phyloP scores from a whole-genome alignment of 1,140 invertebrate species.

The Atopsyche davidsoni region DNA sequence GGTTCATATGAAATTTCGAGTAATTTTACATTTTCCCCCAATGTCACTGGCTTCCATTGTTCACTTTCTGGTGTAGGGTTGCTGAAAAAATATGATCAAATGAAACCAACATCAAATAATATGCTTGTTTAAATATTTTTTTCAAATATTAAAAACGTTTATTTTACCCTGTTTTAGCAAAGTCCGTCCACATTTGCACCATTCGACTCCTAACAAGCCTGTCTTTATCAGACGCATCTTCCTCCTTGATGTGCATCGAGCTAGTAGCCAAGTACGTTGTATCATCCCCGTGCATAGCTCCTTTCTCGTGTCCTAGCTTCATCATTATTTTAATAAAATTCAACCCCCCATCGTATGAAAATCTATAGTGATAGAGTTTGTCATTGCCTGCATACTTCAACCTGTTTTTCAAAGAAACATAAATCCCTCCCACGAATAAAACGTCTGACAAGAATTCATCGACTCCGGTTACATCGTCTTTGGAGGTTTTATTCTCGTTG shows the following conservation, averaged over 20 bases:
- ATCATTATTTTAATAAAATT: conserved; percentile 39
- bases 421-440: conserved; percentile 40
- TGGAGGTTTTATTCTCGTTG: conserved; percentile 31
- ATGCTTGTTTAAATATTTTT: too few relatives aligned
- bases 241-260: conserved; percentile 28
- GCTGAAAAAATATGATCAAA: too few relatives aligned
- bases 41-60: too few relatives aligned
- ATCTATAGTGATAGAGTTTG: conserved; percentile 42
- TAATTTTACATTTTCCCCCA: too few relatives aligned
- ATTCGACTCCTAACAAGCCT: conserved; percentile 37
- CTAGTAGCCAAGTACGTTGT: conserved; percentile 37
- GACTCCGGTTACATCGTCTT: conserved; percentile 35
- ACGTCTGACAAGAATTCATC: conserved; percentile 41
- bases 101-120: too few relatives aligned
- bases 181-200: conserved; percentile 47
- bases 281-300: conserved; percentile 42
- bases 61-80: too few relatives aligned
- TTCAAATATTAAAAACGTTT: too few relatives aligned
- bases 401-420: conserved; percentile 29
- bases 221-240: conserved; percentile 34
- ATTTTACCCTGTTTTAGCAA: conserved; percentile 45
- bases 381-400: conserved; percentile 28
- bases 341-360: conserved; percentile 39
- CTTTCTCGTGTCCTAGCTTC: conserved; percentile 34
- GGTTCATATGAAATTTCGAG: too few relatives aligned